A percentile compares a stretch with the other conserved stretches of the same genome.
phyloP scores from a whole-genome alignment of 2,797 vertebrate genomes.

The Anniella stebbinsi region DNA sequence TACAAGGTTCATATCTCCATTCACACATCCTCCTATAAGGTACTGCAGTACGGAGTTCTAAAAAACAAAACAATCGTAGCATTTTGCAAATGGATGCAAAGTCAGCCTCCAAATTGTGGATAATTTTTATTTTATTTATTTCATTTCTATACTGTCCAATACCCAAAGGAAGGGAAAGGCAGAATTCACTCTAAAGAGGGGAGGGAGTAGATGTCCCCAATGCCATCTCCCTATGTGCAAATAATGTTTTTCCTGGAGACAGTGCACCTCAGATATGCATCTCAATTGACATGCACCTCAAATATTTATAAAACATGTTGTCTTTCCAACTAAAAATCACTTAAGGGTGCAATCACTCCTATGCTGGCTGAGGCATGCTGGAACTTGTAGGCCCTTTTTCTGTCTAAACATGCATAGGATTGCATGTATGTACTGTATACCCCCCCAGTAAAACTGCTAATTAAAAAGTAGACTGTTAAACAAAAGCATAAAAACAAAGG shows the following conservation, averaged over 20 bases:
- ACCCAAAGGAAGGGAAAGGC: neutral
- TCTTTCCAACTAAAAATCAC: neutral
- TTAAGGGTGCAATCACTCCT: neutral
- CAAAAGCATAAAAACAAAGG: no score
- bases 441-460: neutral
- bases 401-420: no score
- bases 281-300: no score
- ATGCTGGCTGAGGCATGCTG: no score
- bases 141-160: neutral
- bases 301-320: neutral
- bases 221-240: neutral
- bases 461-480: neutral
- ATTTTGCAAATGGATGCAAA: neutral
- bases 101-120: neutral
- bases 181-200: neutral
- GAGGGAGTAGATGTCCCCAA: neutral
- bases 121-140: no score
- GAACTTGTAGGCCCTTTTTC: no score
- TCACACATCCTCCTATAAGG: slow-evolving; percentile 97
- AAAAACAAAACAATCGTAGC: slow-evolving; percentile 28
- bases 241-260: neutral
- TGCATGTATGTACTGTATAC: neutral
- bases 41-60: slow-evolving; percentile 92
- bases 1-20: slow-evolving; percentile 94
- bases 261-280: neutral